Conservation (phyloP, 2,888 invertebrate species). For the Pterobdella sp. region DNA sequence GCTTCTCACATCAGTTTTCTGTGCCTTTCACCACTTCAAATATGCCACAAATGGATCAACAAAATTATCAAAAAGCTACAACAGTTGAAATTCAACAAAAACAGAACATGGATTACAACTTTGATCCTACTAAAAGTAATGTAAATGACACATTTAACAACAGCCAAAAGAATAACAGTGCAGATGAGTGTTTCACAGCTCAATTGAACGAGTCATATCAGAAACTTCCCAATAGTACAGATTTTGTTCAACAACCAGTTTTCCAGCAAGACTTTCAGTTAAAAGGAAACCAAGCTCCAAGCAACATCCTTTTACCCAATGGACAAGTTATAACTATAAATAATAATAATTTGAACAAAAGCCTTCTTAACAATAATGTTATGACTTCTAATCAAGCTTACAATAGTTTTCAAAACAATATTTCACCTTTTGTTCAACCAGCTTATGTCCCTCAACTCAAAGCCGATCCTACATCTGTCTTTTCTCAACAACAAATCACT, state of each 20-base stretch:
- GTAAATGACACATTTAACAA: background rate
- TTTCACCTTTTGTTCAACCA: background rate
- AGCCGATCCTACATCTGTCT: background rate
- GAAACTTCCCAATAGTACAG: background rate
- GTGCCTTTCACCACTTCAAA: conserved; percentile 10
- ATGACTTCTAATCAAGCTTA: background rate
- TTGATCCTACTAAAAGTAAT: background rate
- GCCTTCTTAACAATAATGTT: conserved; percentile 3
- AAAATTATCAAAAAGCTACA: background rate
- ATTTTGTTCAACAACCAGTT: conserved; percentile 5
- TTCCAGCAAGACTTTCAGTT: background rate
- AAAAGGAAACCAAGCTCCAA: conserved; percentile 27
- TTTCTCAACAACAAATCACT: background rate
- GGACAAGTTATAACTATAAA: conserved; percentile 36
- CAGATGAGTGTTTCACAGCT: background rate
- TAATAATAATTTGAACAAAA: conserved; percentile 28
- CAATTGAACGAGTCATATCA: background rate
- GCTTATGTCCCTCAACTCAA: background rate
- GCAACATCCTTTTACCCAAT: conserved; percentile 36
- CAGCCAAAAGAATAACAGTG: background rate
- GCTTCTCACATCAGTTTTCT: conserved; percentile 5
- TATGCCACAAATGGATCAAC: background rate
- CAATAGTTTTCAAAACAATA: background rate
- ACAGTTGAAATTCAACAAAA: background rate
- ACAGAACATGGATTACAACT: background rate